These are phyloP conservation scores for Poecilia latipinna DNA, from an alignment of 2,113 vertebrate species.

Conservation along the genomic window DNA sequence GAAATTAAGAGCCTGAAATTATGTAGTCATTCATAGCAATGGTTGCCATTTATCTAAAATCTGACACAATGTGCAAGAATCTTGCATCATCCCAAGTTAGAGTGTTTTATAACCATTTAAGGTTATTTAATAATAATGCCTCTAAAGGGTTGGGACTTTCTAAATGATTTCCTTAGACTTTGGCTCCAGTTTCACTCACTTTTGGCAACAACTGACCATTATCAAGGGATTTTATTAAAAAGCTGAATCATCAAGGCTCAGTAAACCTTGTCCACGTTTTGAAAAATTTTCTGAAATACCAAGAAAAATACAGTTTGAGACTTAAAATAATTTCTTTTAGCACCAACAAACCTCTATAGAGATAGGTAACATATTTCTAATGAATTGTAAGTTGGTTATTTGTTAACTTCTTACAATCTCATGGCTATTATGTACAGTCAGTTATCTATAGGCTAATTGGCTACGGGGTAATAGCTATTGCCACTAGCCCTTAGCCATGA, in stretches of 20 bases:
- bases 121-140: not conserved
- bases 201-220: too few species aligned
- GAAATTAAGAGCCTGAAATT: not conserved
- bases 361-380: not conserved
- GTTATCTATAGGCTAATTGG: not conserved
- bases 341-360: not conserved
- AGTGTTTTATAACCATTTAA: not conserved
- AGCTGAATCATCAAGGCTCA: not conserved
- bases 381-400: not conserved
- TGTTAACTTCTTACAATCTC: not conserved
- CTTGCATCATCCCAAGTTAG: not conserved
- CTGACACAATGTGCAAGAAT: not conserved
- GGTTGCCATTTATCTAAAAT: constrained; percentile 18
- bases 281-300: not conserved
- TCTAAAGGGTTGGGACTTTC: not conserved
- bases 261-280: not conserved
- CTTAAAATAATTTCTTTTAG: not conserved
- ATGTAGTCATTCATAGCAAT: not conserved
- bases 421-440: not conserved
- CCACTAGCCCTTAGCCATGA: not conserved
- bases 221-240: too few species aligned
- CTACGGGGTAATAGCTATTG: not conserved
- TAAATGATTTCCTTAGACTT: not conserved
- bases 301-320: not conserved
- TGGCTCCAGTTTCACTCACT: too few species aligned